Evolutionary conservation across 92 coral and sea anemone species (phyloP), one percentile per base, ranked within the genome.

Genomic region (Bergia sp.): DNA sequence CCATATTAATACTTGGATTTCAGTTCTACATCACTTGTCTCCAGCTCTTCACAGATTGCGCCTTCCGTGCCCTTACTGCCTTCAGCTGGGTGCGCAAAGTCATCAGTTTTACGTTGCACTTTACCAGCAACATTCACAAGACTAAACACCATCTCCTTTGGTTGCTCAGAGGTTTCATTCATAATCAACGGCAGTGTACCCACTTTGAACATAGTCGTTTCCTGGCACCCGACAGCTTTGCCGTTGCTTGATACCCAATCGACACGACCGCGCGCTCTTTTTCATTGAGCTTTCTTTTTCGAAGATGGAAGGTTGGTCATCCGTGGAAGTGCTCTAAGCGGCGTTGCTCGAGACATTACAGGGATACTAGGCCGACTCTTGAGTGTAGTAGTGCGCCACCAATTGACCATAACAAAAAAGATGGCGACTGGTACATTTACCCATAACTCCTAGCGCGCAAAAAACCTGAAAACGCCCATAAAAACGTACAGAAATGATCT

Each of bases 111-210:
- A 29, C 29, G 29, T 29, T 29, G 29, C 29, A 29, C 29, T 29
- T 29, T 29, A 66, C 49, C 87, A 0, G 47, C 88, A 44, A 76
- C 73, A 8, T 83, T 76, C 43, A 44, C 73, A 80, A 9, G 90
- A 18, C 81, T 76, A 76, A 65, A 69, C 74, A 91, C 21, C 88
- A 88, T 91, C 18, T 91, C 91, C 44, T 67, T 84, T 45, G 89
- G 85, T 77, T 88, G 85, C 50, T 47, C 94, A 86, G 90, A 73
- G 23, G 91, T 86, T 50, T 86, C 65, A 75, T 91, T 88, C 91
- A 91, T 91, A 89, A 82, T 91, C 12, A 91, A 76, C 53, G 93
- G 93, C 86, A 91, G 85, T 55, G 91, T 91, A 18, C 93, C 91
- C 3, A 91, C 86, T 67, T 91, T 91, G 86, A 82, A 91, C 91